phyloP scores from a whole-genome alignment of 2,888 invertebrate species.

The Monopis laevigella region DNA sequence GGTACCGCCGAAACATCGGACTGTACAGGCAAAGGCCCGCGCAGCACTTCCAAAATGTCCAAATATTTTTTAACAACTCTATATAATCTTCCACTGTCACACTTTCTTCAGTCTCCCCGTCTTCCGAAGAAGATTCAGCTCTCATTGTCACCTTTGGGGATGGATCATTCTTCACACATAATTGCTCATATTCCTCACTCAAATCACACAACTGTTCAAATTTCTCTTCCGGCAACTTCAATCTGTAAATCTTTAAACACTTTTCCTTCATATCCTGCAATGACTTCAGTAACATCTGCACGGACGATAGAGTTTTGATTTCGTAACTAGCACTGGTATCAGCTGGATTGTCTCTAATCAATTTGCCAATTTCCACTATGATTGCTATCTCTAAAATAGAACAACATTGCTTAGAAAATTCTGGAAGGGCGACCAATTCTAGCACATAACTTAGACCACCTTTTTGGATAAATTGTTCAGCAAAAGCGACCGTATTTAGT shows the following conservation, averaged over 20 bases:
- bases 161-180: conserved; percentile 24
- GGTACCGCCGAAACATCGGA: conserved; percentile 56
- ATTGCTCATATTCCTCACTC: conserved; percentile 30
- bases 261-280: conserved; percentile 42
- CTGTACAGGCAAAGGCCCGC: conserved; percentile 63
- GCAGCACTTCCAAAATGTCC: conserved; percentile 61
- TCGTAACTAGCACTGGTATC: conserved; percentile 39
- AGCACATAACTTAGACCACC: conserved; percentile 66
- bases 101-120: conserved; percentile 21
- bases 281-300: conserved; percentile 52
- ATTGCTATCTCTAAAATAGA: conserved; percentile 69
- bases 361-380: conserved; percentile 66
- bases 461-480: conserved; percentile 66
- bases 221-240: conserved; percentile 35
- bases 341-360: conserved; percentile 36
- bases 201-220: conserved; percentile 40
- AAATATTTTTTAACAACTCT: conserved; percentile 44
- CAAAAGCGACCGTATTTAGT: conserved; percentile 62
- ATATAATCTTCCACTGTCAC: conserved; percentile 29
- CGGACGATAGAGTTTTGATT: conserved; percentile 43
- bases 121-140: conserved; percentile 19
- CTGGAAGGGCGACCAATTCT: conserved; percentile 56
- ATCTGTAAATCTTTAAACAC: conserved; percentile 41
- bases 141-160: conserved; percentile 29
- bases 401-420: conserved; percentile 69